Base-by-base conservation (phyloP, 2,888 invertebrate species). In the Agelastica alni region DNA sequence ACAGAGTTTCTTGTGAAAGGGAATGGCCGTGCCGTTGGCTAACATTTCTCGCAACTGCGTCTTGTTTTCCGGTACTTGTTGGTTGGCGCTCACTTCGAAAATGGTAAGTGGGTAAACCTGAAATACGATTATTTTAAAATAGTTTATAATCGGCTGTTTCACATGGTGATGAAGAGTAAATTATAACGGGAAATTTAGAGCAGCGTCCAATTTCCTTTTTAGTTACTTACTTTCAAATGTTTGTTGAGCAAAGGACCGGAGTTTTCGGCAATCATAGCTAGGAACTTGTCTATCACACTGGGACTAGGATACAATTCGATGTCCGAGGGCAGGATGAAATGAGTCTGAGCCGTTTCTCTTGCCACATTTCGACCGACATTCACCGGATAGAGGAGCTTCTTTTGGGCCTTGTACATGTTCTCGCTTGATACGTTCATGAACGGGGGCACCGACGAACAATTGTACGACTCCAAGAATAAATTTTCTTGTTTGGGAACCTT, bases 281-380 rank as follows among this genome's bases (percentile, higher is more conserved):
- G 80, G 78, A 95, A 94, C 72, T 87, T 84, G 16, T 84, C 83
- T 47, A 90, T 88, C 64, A 94, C 77, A 65, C 88, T 85, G 4
- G 91, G 89, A 78, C 89, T 92, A 39, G 94, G 94, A 76, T 94
- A 94, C 51, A 95, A 82, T 75, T 95, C 94, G 67, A 94, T 92
- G 74, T 95, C 94, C 46, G 92, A 92, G 17, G 93, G 87, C 51
- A 94, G 81, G 31, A 94, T 83, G 74, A 84, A 94, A 73, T 91
- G 86, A 0, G 94, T 93, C 36, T 87, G 81, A 0, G 93, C 89
- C 20, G 86, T 83, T 67, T 91, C 91, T 37, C 94, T 81, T 0
- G 94, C 94, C n/a, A 93, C 83, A 75, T 94, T 94, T 20, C 94
- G 81, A 0, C 91, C 93, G 6, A 93, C 91, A 75, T 95, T 95